Percentiles rank a stretch among this genome's conserved stretches.
Evolutionary conservation across 2,797 vertebrate genomes (phyloP).

Genomic region (Lutra lutra): DNA sequence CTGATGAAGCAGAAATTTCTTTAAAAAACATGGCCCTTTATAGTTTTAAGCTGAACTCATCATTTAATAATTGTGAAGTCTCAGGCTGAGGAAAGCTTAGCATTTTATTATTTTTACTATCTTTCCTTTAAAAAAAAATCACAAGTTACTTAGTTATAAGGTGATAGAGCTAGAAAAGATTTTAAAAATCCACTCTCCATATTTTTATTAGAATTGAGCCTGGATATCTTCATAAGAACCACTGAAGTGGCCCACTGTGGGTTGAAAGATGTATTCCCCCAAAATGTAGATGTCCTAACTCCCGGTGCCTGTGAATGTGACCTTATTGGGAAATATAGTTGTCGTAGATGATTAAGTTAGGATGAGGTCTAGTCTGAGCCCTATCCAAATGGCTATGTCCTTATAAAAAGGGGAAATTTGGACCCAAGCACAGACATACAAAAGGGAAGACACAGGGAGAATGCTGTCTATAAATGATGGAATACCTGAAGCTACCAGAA

Average conservation of each 20-base stretch:
- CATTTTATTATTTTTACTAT: conserved; percentile 10
- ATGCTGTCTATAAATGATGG: not conserved
- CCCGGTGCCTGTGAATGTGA: not conserved
- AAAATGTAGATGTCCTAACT: not conserved
- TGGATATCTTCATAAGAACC: not conserved
- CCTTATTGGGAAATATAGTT: not conserved
- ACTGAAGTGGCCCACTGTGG: not conserved
- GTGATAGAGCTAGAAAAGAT: not conserved
- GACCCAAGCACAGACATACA: not conserved
- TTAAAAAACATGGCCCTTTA: not conserved
- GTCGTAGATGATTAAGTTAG: not conserved
- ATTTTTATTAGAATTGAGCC: not conserved
- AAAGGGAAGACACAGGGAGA: not conserved
- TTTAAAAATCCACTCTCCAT: not conserved
- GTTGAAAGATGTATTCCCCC: not conserved
- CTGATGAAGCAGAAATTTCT: conserved; percentile 11
- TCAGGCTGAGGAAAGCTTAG: not conserved
- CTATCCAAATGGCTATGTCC: not conserved
- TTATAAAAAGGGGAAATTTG: not conserved
- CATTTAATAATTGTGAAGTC: conserved; percentile 8
- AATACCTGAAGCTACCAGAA: not conserved
- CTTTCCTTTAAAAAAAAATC: not conserved
- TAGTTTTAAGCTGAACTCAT: conserved; percentile 22
- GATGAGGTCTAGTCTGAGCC: not conserved
- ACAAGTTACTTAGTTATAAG: not conserved